A percentile compares a stretch with the other conserved stretches of the same genome.
These are phyloP conservation scores for Leptinotarsa defecta DNA, from an alignment of 1,140 invertebrate genomes.

Conservation along the genomic window DNA sequence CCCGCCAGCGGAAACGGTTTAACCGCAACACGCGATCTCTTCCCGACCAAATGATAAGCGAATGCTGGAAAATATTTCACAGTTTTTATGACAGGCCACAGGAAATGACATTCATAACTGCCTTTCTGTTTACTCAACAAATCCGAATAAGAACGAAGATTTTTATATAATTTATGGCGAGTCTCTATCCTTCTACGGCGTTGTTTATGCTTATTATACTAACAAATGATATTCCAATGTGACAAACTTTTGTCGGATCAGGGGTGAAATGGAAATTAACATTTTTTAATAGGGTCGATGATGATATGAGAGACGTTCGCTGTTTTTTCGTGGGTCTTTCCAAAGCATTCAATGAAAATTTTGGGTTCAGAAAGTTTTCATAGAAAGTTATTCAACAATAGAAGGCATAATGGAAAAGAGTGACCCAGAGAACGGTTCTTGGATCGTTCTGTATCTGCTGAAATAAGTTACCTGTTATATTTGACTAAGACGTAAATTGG, in stretches of 20 bases:
- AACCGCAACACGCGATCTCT: constrained; percentile 19
- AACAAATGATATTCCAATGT: neutral
- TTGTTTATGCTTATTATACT: neutral
- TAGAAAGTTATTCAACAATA: too few species aligned
- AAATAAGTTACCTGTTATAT: too few species aligned
- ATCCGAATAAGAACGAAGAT: constrained; percentile 13
- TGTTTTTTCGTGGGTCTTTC: too few species aligned
- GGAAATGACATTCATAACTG: constrained; percentile 16
- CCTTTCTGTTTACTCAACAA: constrained; percentile 5
- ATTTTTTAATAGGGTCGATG: too few species aligned
- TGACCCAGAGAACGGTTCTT: too few species aligned
- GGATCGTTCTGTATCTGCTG: too few species aligned
- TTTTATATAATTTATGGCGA: neutral
- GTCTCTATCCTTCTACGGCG: neutral
- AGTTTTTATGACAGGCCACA: constrained; percentile 20
- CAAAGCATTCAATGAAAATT: too few species aligned
- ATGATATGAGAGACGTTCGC: too few species aligned
- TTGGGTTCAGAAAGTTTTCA: too few species aligned
- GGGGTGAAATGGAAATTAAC: too few species aligned
- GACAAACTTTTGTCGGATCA: neutral
- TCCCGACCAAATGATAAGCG: constrained; percentile 26
- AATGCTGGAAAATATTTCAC: constrained; percentile 22
- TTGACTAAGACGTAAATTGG: too few species aligned
- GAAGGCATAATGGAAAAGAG: too few species aligned
- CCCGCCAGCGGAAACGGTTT: constrained; percentile 19